Conservation (phyloP, 2,888 invertebrate genomes). For the Epirrhoe tristata region DNA sequence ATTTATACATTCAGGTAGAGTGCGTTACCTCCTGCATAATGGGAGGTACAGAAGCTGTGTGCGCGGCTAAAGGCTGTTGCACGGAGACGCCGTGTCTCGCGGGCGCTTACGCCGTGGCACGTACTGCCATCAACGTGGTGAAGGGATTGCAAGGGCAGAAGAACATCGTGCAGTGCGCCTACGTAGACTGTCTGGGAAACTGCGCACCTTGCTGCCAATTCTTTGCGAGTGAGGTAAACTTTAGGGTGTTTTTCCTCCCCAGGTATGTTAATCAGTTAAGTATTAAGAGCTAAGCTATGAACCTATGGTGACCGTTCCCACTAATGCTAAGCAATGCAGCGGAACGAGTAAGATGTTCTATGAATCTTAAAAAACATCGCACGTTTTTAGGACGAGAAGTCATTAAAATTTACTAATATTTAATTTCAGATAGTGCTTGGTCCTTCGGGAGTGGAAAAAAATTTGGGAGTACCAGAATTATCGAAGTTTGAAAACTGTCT, state of each 20-base stretch:
- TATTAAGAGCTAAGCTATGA: too few species aligned
- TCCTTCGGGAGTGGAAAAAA: conserved; percentile 71
- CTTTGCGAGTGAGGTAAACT: conserved; percentile 74
- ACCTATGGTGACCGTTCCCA: too few species aligned
- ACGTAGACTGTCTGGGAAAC: conserved; percentile 69
- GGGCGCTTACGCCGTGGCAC: conserved; percentile 75
- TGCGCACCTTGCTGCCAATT: conserved; percentile 77
- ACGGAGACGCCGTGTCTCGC: conserved; percentile 68
- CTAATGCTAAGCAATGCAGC: too few species aligned
- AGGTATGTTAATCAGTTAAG: too few species aligned
- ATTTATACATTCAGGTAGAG: conserved; percentile 60
- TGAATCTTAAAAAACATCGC: too few species aligned
- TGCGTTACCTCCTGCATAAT: conserved; percentile 77
- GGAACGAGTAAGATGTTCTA: too few species aligned
- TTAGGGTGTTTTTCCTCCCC: too few species aligned
- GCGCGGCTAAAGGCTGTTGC: conserved; percentile 62
- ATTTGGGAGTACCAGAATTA: conserved; percentile 73
- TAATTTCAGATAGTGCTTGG: conserved; percentile 67
- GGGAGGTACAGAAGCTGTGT: conserved; percentile 69
- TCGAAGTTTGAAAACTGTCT: conserved; percentile 78
- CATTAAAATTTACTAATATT: background rate
- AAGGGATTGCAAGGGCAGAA: conserved; percentile 68
- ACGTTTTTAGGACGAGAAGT: too few species aligned
- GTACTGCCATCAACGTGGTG: conserved; percentile 72
- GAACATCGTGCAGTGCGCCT: conserved; percentile 68